These are phyloP conservation scores for Thaleichthys pacificus DNA, from an alignment of 2,797 vertebrate genomes.

Conservation along the genomic window DNA sequence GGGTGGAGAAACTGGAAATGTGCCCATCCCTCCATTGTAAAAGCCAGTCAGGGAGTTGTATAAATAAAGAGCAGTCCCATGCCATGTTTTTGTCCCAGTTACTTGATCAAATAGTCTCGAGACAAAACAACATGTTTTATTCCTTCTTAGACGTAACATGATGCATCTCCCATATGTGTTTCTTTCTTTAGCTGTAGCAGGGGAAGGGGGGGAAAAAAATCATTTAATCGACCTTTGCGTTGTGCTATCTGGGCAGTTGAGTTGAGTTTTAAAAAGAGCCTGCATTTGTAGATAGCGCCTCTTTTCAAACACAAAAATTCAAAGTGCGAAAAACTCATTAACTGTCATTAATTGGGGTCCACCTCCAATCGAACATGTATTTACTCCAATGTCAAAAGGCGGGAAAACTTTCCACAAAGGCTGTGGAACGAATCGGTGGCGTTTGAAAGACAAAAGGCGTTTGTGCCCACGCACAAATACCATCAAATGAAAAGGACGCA, in stretches of 20 bases:
- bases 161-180: neutral
- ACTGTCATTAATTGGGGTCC: constrained; percentile 48
- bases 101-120: constrained; percentile 44
- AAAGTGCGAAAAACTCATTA: constrained; percentile 50
- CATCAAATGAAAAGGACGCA: neutral
- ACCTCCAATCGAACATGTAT: constrained; percentile 27
- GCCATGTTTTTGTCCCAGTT: constrained; percentile 38
- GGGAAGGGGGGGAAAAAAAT: neutral
- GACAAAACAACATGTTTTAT: constrained; percentile 43
- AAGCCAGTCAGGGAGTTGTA: constrained; percentile 40
- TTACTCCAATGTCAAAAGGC: constrained; percentile 31
- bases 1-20: constrained; percentile 31
- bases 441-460: constrained; percentile 15
- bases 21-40: constrained; percentile 24
- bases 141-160: neutral
- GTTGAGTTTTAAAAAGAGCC: constrained; percentile 23
- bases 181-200: neutral
- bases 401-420: constrained; percentile 16
- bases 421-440: constrained; percentile 28
- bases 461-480: constrained; percentile 8
- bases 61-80: constrained; percentile 37
- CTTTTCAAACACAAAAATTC: constrained; percentile 36
- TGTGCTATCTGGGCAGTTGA: constrained; percentile 16
- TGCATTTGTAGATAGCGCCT: constrained; percentile 22
- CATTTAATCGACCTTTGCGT: constrained; percentile 24